Percentiles rank a stretch among this genome's conserved stretches.
Conservation (phyloP, 1,140 invertebrate species). For the Pseudomyrmex concolor region DNA sequence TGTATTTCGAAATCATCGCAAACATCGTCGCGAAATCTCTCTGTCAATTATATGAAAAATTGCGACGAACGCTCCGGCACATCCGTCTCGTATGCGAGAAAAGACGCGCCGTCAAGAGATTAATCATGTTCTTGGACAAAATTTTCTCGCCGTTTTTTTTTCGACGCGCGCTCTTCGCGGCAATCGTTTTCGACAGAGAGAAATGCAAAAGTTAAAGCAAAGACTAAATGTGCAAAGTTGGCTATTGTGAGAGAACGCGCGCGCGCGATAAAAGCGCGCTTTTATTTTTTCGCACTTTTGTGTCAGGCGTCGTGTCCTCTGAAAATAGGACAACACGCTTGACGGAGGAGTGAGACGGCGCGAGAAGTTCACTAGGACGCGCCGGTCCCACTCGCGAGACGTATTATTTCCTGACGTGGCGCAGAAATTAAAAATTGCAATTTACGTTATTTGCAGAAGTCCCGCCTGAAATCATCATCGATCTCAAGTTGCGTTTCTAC, state of each 20-base stretch:
- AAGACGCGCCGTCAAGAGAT: conserved; percentile 8
- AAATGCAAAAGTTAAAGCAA: conserved; percentile 32
- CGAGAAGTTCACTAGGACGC: conserved; percentile 43
- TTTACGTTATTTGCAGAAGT: background rate
- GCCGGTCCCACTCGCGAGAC: too few relatives aligned
- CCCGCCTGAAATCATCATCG: background rate
- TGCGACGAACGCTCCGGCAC: background rate
- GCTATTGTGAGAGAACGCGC: conserved; percentile 40
- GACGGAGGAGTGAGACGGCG: conserved; percentile 8
- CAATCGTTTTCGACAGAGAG: conserved; percentile 13
- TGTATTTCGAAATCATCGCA: background rate
- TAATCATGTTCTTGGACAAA: conserved; percentile 15
- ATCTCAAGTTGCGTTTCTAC: background rate
- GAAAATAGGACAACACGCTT: conserved; percentile 53
- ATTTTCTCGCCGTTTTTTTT: conserved; percentile 18
- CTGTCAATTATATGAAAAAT: conserved; percentile 1
- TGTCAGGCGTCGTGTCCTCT: conserved; percentile 49
- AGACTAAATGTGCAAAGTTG: conserved; percentile 53
- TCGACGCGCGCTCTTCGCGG: background rate
- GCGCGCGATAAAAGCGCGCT: conserved; percentile 50
- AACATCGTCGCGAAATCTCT: background rate
- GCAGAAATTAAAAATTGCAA: conserved; percentile 55
- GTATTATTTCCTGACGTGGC: conserved; percentile 5
- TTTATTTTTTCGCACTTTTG: conserved; percentile 62
- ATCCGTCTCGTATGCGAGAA: background rate